These are phyloP conservation scores for Cryptoblepharus egeriae DNA, from an alignment of 2,797 vertebrate species.

Conservation along the genomic window DNA sequence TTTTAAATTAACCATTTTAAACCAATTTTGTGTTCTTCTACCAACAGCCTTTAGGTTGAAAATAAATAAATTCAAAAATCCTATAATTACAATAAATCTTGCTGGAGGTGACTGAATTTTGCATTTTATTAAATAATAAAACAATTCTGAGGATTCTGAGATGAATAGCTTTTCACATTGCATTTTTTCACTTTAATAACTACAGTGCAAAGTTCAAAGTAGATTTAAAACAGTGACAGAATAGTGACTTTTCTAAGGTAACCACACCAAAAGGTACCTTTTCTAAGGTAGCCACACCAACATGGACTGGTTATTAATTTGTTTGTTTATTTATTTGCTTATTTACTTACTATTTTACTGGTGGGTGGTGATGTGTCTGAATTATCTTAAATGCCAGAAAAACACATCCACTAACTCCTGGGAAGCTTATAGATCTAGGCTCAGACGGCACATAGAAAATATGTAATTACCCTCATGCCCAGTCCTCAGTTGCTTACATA, in stretches of 20 bases:
- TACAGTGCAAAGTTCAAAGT: constrained; percentile 10
- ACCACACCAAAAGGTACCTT: not conserved
- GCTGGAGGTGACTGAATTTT: not conserved
- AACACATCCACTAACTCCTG: not conserved
- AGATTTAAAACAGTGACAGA: not conserved
- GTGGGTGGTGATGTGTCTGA: not conserved
- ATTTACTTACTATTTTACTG: not conserved
- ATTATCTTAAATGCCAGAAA: not conserved
- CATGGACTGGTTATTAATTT: not conserved
- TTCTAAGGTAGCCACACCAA: not conserved
- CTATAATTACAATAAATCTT: not conserved
- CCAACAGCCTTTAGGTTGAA: not conserved
- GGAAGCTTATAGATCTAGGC: not conserved
- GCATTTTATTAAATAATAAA: constrained; percentile 3
- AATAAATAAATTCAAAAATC: not conserved
- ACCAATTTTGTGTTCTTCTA: constrained; percentile 1
- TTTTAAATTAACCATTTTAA: constrained; percentile 11
- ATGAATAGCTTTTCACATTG: constrained; percentile 55
- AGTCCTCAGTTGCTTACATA: not conserved
- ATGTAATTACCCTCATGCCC: not conserved
- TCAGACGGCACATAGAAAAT: not conserved
- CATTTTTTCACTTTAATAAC: constrained; percentile 70
- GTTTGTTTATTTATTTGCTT: not conserved
- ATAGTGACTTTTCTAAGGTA: not conserved
- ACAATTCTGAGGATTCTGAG: constrained; percentile 37